Base-by-base conservation (phyloP, 2,888 invertebrate species). In the Chalcosyrphus nemorum region DNA sequence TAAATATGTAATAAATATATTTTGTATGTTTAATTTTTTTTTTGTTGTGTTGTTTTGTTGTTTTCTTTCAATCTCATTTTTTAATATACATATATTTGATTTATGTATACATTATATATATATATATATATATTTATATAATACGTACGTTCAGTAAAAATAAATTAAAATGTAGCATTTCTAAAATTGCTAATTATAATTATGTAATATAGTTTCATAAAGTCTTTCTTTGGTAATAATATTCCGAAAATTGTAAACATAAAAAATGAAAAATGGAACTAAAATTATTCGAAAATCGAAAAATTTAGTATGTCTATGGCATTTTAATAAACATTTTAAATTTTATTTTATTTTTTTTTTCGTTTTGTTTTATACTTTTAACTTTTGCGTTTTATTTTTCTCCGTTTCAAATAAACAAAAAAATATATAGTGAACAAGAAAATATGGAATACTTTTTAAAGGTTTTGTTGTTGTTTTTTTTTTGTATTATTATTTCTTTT, bases 1-100 rank as follows among this genome's bases (percentile, higher is more conserved):
- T 84, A 84, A 80, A 84, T 84, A 84, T 84, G 84, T 84, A 84
- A 84, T 84, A 84, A 84, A 84, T 84, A 84, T 84, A 84, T 84
- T 77, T 84, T 84, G 84, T 84, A 84, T 84, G 84, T 75, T 84
- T 80, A 84, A 74, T 84, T 84, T 84, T 76, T 77, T 72, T 82
- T 43, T 15, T 41, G 13, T 54, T 54, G 29, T 54, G 29, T 52
- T 81, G 72, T 82, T 84, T 56, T 84, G 68, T 78, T 78, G 61
- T 84, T 72, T 77, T 84, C 52, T 80, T 78, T 80, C 78, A 78
- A 78, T 84, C 78, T 84, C 82, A 74, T 84, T 77, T 74, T n/a
- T 84, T 57, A 84, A 84, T 84, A 84, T 84, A 84, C 84, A 84
- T 80, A 74, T 80, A 80, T 84, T 80, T 80, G 63, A 84, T 74